Evolutionary conservation across 2,113 vertebrate species (phyloP).

Genomic region (Dicerorhinus sumatrensis): DNA sequence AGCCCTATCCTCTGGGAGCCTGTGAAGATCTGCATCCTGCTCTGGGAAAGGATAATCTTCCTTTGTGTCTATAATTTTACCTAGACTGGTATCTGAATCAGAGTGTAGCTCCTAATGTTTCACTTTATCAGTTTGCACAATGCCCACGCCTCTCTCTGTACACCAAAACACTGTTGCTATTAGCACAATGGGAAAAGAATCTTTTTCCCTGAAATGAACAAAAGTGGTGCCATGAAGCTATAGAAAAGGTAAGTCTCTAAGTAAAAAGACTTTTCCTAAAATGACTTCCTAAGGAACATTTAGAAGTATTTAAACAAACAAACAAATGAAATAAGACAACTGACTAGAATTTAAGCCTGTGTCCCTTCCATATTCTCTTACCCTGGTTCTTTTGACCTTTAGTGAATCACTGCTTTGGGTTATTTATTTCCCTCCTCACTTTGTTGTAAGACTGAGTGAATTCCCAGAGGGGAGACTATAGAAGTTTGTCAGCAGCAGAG

Average conservation of each 20-base stretch:
- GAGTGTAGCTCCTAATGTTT: constrained; percentile 30
- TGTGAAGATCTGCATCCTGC: neutral
- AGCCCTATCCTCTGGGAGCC: neutral
- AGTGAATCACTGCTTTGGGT: constrained; percentile 2
- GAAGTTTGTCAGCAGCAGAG: constrained; percentile 10
- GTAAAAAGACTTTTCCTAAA: neutral
- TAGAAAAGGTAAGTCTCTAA: constrained; percentile 16
- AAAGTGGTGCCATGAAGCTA: neutral
- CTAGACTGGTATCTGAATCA: constrained; percentile 1
- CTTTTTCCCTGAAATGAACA: constrained; percentile 35
- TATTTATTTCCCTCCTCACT: constrained; percentile 25
- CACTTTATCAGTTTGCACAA: constrained; percentile 16
- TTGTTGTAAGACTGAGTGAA: neutral
- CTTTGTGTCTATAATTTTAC: constrained; percentile 31
- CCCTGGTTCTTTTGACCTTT: neutral
- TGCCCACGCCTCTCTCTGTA: constrained; percentile 11
- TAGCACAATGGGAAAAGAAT: constrained; percentile 37
- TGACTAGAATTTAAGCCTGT: neutral
- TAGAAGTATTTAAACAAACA: constrained; percentile 22
- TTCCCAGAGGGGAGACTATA: constrained; percentile 39
- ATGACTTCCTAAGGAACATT: constrained; percentile 4
- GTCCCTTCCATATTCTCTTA: neutral
- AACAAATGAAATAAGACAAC: neutral
- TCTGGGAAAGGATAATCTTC: constrained; percentile 26
- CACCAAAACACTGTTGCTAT: constrained; percentile 30